phyloP scores from a whole-genome alignment of 2,797 vertebrate species.

The Aselliscus stoliczkanus region DNA sequence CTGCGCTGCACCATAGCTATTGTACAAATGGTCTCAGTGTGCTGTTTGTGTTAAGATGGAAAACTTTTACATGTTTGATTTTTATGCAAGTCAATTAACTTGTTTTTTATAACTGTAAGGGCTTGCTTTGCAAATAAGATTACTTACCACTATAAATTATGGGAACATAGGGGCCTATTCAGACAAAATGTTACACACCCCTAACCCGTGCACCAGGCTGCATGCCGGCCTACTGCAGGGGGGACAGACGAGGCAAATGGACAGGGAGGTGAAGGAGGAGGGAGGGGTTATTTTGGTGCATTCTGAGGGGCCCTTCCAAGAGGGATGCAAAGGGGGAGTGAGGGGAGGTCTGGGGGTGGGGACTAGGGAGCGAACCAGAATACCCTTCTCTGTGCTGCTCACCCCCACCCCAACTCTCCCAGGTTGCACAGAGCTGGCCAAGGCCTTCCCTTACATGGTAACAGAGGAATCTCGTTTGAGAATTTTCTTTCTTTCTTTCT shows the following conservation, averaged over 20 bases:
- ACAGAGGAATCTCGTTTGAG: not conserved
- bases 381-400: not conserved
- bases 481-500: too few species aligned
- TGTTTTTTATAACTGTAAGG: slow-evolving; percentile 85
- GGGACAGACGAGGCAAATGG: slow-evolving; percentile 48
- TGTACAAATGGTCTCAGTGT: slow-evolving; percentile 82
- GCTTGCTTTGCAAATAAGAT: slow-evolving; percentile 88
- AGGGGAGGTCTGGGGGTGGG: not conserved
- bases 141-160: slow-evolving; percentile 87
- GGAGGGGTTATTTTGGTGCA: slow-evolving; percentile 78
- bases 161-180: slow-evolving; percentile 86
- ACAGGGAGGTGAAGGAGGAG: slow-evolving; percentile 36
- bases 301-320: slow-evolving; percentile 77
- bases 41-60: slow-evolving; percentile 82
- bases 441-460: slow-evolving; percentile 27
- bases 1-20: slow-evolving; percentile 80
- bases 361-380: not conserved
- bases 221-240: slow-evolving; percentile 79
- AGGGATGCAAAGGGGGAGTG: slow-evolving; percentile 24
- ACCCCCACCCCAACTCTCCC: not conserved
- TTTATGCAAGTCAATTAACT: slow-evolving; percentile 87
- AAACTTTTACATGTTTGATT: slow-evolving; percentile 85
- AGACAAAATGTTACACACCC: slow-evolving; percentile 84
- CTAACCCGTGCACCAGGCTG: slow-evolving; percentile 82
- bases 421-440: slow-evolving; percentile 19